Evolutionary conservation across 2,113 vertebrate species (phyloP), one percentile per base, ranked within the genome.

Genomic region (Elgaria multicarinata): DNA sequence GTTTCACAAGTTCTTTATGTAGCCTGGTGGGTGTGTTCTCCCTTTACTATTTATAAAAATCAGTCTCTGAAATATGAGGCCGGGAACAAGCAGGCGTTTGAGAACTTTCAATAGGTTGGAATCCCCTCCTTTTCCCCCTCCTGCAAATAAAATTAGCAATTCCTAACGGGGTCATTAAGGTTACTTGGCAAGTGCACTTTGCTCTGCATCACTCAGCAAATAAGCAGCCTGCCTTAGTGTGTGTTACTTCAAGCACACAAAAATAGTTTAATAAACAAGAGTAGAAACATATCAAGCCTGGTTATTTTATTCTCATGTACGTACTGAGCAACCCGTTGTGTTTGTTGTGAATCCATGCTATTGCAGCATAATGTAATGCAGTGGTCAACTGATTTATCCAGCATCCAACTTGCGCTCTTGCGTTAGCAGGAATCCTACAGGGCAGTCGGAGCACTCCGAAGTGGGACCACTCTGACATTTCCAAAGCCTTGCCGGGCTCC

Each of bases 41-140:
- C 6, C 12, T 90, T 81, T 92, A 72, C 26, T 39, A 33, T 79
- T 92, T 91, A 90, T 85, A 90, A 92, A 94, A 90, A 88, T 84
- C 12, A 22, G 2, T 89, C 64, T 89, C 0, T 87, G 64, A 91
- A 72, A 93, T 92, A 91, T 80, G 10, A 92, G 64, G 18, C 71
- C 46, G 76, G n/a, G 36, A 86, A 31, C n/a, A 93, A 87, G n/a
- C 4, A 91, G 90, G 44, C 82, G 84, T 91, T 92, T 2, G 78
- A 89, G 88, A 55, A 33, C 1, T 83, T 83, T 66, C 16, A 89
- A 33, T 90, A 85, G 84, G 13, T 80, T 80, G 92, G 87, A 92
- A 87, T 89, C 33, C 58, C 83, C 66, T 90, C 83, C 46, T 66
- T 67, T 88, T 88, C 1, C 50, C 55, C 42, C 66, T 18, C 22